phyloP scores from a whole-genome alignment of 2,113 vertebrate genomes.

The Rostratula benghalensis region DNA sequence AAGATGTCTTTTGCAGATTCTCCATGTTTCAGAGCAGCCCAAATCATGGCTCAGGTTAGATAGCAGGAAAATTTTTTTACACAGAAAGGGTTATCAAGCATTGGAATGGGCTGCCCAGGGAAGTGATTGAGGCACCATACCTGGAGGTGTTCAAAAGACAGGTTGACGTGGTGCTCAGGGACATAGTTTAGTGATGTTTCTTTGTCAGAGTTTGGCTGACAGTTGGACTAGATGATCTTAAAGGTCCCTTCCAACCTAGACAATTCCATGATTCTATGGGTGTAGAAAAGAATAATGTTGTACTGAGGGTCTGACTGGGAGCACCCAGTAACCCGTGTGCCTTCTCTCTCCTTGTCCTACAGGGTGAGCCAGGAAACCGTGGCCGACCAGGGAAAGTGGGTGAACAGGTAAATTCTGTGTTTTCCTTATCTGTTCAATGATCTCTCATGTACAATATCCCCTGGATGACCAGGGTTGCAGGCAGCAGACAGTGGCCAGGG shows the following conservation, averaged over 20 bases:
- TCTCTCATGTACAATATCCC: neutral
- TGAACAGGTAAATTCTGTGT: constrained; percentile 82
- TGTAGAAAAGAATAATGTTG: rapidly evolving
- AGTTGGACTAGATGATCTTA: no score
- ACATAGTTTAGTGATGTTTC: no score
- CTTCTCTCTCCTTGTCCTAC: constrained; percentile 33
- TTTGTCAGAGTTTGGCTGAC: no score
- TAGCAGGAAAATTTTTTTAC: no score
- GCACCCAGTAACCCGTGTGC: neutral
- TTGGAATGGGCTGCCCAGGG: no score
- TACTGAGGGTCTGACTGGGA: neutral
- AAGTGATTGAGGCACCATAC: no score
- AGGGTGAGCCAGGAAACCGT: constrained; percentile 89
- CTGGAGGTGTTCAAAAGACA: no score
- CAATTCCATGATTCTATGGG: neutral
- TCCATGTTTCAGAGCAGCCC: neutral
- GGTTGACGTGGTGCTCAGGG: no score
- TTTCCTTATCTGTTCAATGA: neutral
- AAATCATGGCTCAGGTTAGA: neutral
- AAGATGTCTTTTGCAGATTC: neutral
- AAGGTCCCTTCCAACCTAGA: no score
- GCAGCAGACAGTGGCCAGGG: neutral
- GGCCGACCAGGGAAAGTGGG: constrained; percentile 88
- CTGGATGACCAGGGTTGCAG: neutral
- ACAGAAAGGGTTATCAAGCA: no score